Evolutionary conservation across 2,797 vertebrate species (phyloP).

Genomic region (Gobio occitaniae): DNA sequence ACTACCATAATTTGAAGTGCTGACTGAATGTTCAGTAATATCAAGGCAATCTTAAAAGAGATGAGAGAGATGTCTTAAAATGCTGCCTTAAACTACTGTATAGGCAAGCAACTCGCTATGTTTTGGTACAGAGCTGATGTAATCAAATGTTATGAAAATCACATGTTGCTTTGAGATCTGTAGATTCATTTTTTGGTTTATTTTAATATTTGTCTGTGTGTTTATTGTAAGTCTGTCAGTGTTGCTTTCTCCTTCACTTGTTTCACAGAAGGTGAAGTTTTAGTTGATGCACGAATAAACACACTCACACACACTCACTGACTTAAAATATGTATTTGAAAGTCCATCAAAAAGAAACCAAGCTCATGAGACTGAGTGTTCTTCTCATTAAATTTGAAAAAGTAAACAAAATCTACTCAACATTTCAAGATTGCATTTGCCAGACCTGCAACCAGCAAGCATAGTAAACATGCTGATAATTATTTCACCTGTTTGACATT

Average conservation of each 20-base stretch:
- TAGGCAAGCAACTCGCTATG: not conserved
- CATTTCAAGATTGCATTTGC: not conserved
- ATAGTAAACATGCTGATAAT: conserved; percentile 41
- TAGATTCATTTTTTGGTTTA: not conserved
- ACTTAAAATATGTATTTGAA: conserved; percentile 31
- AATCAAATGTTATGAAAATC: not conserved
- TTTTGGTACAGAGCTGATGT: not conserved
- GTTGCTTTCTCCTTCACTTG: conserved; percentile 45
- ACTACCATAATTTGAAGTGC: not conserved
- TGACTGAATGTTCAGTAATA: not conserved
- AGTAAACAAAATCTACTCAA: not conserved
- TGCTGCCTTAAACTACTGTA: not conserved
- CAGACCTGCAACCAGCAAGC: conserved; percentile 3
- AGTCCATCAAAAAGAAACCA: not conserved
- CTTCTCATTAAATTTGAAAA: conserved; percentile 4
- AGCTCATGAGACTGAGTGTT: not conserved
- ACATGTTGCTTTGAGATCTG: not conserved
- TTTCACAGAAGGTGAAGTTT: conserved; percentile 38
- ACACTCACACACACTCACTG: not conserved
- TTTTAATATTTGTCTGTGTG: not conserved
- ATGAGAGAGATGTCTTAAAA: not conserved
- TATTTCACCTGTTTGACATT: conserved; percentile 45
- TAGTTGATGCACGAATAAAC: conserved; percentile 24
- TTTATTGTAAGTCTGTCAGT: conserved; percentile 42
- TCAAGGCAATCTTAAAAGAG: not conserved